Evolutionary conservation across 2,797 vertebrate genomes (phyloP).

Genomic region (Anguilla obscura): DNA sequence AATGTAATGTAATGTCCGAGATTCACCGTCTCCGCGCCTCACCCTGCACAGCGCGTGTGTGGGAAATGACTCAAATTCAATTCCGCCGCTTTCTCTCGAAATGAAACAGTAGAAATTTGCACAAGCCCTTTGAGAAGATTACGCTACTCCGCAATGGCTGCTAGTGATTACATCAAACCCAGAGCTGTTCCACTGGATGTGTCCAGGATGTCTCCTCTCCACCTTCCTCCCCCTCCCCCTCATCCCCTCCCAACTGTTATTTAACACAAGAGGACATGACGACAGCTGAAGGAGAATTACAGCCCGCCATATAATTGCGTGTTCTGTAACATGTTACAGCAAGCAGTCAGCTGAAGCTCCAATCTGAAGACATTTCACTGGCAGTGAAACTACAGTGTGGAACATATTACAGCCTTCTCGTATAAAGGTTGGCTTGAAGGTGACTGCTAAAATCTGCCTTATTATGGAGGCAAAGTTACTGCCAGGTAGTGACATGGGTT

Average conservation of each 20-base stretch:
- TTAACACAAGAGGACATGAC: background rate
- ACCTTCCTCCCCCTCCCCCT: background rate
- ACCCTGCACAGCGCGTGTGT: background rate
- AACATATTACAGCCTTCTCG: background rate
- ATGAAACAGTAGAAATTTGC: background rate
- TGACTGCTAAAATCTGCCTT: background rate
- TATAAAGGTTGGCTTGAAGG: background rate
- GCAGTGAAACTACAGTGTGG: background rate
- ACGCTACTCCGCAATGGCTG: background rate
- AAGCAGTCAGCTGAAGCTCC: background rate
- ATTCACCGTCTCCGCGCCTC: background rate
- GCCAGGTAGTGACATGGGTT: background rate
- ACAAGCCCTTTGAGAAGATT: background rate
- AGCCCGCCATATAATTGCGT: background rate
- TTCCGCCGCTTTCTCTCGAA: background rate
- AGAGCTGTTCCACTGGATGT: background rate
- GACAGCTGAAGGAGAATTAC: background rate
- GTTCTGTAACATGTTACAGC: background rate
- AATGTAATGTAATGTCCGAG: background rate
- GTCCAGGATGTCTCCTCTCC: background rate
- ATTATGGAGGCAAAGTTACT: background rate
- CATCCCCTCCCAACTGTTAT: background rate
- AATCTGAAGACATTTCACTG: background rate
- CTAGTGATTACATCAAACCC: conserved; percentile 5
- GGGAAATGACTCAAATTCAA: background rate